Evolutionary conservation across 2,888 invertebrate genomes (phyloP).

Genomic region (Meandrusa payeni): DNA sequence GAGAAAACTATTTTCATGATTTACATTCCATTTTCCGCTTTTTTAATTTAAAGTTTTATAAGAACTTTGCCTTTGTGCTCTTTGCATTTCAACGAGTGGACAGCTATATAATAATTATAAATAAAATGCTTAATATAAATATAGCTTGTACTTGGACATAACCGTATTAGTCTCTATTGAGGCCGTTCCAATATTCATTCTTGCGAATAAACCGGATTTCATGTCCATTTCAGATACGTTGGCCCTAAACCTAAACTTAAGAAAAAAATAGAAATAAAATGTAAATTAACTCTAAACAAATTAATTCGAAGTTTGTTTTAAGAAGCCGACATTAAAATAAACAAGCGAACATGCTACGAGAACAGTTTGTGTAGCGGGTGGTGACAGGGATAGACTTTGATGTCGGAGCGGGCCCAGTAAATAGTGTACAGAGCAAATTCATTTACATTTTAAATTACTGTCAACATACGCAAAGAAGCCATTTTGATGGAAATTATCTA

Average conservation of each 20-base stretch:
- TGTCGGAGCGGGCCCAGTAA: conserved; percentile 13
- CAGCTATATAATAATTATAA: too few species aligned
- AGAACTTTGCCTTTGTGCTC: neutral
- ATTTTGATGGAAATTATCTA: conserved; percentile 5
- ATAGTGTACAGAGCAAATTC: conserved; percentile 12
- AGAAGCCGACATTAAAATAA: neutral
- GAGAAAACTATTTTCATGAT: conserved; percentile 7
- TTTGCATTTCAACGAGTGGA: too few species aligned
- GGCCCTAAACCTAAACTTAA: too few species aligned
- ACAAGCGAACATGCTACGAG: neutral
- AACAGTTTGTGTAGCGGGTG: neutral
- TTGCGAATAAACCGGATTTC: too few species aligned
- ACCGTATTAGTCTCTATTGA: too few species aligned
- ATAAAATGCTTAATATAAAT: too few species aligned
- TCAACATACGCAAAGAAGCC: neutral
- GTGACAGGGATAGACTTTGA: conserved; percentile 9
- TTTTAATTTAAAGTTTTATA: conserved; percentile 10
- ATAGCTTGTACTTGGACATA: too few species aligned
- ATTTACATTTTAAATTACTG: conserved; percentile 21
- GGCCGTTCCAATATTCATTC: too few species aligned
- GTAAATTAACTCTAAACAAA: neutral
- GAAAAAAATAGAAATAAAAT: too few species aligned
- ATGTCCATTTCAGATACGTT: too few species aligned
- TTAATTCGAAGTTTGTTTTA: neutral
- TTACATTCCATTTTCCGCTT: conserved; percentile 14